These are phyloP conservation scores for Platycheirus albimanus DNA, from an alignment of 2,888 invertebrate species.

Conservation along the genomic window DNA sequence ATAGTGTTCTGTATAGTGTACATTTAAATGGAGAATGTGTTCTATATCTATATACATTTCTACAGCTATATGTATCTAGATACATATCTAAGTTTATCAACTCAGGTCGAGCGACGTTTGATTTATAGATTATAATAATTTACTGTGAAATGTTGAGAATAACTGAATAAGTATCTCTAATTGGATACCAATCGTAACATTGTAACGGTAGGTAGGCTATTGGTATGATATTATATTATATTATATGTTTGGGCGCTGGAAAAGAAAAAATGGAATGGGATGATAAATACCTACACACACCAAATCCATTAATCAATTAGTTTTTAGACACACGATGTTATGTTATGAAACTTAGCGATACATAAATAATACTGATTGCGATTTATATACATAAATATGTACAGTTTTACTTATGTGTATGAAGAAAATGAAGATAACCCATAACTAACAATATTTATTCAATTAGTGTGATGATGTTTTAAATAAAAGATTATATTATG, in stretches of 20 bases:
- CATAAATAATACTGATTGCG: neutral
- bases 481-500: too few relatives aligned
- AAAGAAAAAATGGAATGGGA: neutral
- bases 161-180: slow-evolving; percentile 62
- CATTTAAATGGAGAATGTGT: slow-evolving; percentile 27
- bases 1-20: too few relatives aligned
- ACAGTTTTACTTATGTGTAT: too few relatives aligned
- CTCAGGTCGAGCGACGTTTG: slow-evolving; percentile 52
- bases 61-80: slow-evolving; percentile 14
- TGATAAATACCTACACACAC: neutral
- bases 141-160: slow-evolving; percentile 52
- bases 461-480: too few relatives aligned
- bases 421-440: too few relatives aligned
- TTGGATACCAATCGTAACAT: slow-evolving; percentile 49
- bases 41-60: slow-evolving; percentile 5
- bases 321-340: neutral
- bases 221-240: neutral
- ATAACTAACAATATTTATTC: too few relatives aligned
- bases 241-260: neutral
- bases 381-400: too few relatives aligned
- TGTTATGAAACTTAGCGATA: neutral
- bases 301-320: slow-evolving; percentile 40
- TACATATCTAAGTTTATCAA: too few relatives aligned
- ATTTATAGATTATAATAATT: slow-evolving; percentile 64
- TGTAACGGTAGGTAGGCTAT: slow-evolving; percentile 1